phyloP scores from a whole-genome alignment of 2,113 vertebrate genomes.

The Panthera tigris region DNA sequence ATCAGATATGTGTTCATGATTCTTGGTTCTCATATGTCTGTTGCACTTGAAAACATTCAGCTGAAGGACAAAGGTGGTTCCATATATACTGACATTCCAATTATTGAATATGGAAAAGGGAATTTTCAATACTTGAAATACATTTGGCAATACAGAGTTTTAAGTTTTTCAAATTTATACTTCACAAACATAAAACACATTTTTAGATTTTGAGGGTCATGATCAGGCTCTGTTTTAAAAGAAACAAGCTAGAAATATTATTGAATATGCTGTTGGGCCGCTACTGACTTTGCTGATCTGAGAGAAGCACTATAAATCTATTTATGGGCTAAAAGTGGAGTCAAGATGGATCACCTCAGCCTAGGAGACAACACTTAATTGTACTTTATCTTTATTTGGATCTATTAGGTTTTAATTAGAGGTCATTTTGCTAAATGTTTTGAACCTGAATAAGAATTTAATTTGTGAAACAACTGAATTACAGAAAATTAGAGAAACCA shows the following conservation, averaged over 20 bases:
- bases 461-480: slow-evolving; percentile 50
- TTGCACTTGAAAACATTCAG: neutral
- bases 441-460: neutral
- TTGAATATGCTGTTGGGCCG: neutral
- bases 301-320: neutral
- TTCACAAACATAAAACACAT: neutral
- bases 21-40: neutral
- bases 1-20: neutral
- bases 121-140: neutral
- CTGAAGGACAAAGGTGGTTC: neutral
- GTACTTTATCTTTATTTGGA: slow-evolving; percentile 59
- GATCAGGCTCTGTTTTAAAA: neutral
- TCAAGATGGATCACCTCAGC: neutral
- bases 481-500: neutral
- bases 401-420: slow-evolving; percentile 54
- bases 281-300: neutral
- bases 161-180: neutral
- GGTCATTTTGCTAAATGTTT: slow-evolving; percentile 56
- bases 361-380: neutral
- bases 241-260: neutral
- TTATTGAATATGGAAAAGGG: neutral
- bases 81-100: neutral
- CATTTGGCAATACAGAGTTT: neutral
- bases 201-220: neutral
- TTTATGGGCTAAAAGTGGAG: neutral